These are phyloP conservation scores for Tyto alba DNA, from an alignment of 2,113 vertebrate genomes.

Conservation along the genomic window DNA sequence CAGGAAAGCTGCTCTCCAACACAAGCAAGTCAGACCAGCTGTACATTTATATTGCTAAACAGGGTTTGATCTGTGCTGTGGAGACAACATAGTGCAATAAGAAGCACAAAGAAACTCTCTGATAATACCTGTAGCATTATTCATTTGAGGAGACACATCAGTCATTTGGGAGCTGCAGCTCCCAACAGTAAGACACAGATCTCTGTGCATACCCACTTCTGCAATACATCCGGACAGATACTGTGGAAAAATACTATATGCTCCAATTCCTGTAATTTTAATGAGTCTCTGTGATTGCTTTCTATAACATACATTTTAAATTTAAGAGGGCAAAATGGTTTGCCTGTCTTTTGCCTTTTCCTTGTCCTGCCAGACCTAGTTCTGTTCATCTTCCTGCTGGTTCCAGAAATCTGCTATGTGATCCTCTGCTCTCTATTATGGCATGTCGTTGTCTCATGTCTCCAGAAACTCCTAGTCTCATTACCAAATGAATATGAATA, in stretches of 20 bases:
- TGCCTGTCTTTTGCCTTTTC: background rate
- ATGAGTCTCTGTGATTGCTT: background rate
- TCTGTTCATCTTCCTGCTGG: background rate
- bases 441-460: background rate
- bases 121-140: background rate
- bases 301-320: background rate
- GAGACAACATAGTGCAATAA: background rate
- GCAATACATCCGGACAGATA: background rate
- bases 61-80: background rate
- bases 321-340: background rate
- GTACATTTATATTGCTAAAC: background rate
- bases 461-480: background rate
- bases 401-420: background rate
- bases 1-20: background rate
- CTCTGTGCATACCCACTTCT: background rate
- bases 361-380: background rate
- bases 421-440: background rate
- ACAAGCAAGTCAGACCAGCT: background rate
- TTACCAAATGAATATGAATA: background rate
- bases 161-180: background rate
- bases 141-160: background rate
- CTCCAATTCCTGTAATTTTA: background rate
- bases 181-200: background rate
- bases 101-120: background rate
- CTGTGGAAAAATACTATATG: background rate